Evolutionary conservation across 2,888 invertebrate species (phyloP), one percentile per base, ranked within the genome.

Genomic region (Drosophila vallismaia): DNA sequence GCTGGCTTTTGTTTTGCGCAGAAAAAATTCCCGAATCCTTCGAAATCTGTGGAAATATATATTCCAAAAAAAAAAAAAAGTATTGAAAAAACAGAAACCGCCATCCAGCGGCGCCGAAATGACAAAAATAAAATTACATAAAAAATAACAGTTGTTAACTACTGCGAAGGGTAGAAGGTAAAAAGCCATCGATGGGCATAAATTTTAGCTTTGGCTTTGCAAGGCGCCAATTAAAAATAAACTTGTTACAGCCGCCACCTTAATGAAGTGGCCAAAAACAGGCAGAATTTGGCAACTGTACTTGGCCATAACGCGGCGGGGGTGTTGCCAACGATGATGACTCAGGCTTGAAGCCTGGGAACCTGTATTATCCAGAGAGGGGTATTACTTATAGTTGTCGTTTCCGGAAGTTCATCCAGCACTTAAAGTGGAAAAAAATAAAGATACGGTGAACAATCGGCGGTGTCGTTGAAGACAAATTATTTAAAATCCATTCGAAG

Each of bases 61-160:
- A 51, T 19, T 40, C 50, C 38, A 49, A 45, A 33, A 36, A 52
- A 48, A 57, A 55, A 3, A 24, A 9, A 44, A n/a, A 38, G 2
- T 9, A 26, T 14, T 9, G 24, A 31, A 45, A n/a, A 36, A 45
- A 31, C 45, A 26, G 40, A 58, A 54, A 54, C 46, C 50, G 77
- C 62, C 64, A 72, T 84, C 86, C 82, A 83, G 82, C 82, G 86
- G 82, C 82, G 82, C 87, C 81, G 82, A 84, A 82, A 83, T 83
- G 82, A 83, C 86, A 86, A 83, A 83, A 83, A 83, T 83, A 83
- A 83, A 83, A 86, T 83, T 76, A 86, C 82, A 83, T 86, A 86
- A 83, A 83, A 83, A 84, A 83, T 83, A 86, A 83, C 82, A 83
- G 82, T 83, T 83, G 87, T 83, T 83, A 83, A 83, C 82, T 83